Evolutionary conservation across 2,113 vertebrate genomes (phyloP), one percentile per base, ranked within the genome.

Genomic region (Nibea coibor): DNA sequence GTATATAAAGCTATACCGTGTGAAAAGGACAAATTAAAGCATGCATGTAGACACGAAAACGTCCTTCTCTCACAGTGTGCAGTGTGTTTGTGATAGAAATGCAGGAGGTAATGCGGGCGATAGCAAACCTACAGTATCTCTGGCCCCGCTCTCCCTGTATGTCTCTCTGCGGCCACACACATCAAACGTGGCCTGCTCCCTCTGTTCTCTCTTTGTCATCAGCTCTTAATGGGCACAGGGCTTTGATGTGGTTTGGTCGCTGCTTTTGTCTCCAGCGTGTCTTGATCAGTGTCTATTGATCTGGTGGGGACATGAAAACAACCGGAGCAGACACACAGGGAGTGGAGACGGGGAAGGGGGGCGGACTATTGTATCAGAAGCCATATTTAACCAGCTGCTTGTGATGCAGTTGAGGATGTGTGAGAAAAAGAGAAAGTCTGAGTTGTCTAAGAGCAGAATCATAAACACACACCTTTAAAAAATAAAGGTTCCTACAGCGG

Each of bases 211-310:
- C 84, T 91, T 85, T 90, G 85, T 90, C 88, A 84, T 88, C 87
- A 82, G 86, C 72, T 83, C 53, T 59, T 90, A 90, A 87, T 85
- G 78, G 82, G 63, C 79, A 42, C 72, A 22, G 35, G 5, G 24
- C 87, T 91, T 92, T 92, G 81, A 92, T 92, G 83, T 85, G 87
- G 84, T 35, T 65, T 26, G 20, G 74, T 77, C 39, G 78, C 70
- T 62, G 50, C 82, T 69, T 70, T 89, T 86, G 87, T 91, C 72
- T 89, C 66, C 83, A 78, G 75, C 66, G 47, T 85, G 84, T 90
- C 83, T 76, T 81, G 86, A 90, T 91, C 87, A 87, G 79, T 56
- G 83, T 70, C 86, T 39, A 81, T 89, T 89, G 89, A 89, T 88
- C 73, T 85, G 65, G 24, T 31, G 65, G 45, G 62, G 75, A 72